phyloP scores from a whole-genome alignment of 2,113 vertebrate genomes.

The Polypterus senegalus region DNA sequence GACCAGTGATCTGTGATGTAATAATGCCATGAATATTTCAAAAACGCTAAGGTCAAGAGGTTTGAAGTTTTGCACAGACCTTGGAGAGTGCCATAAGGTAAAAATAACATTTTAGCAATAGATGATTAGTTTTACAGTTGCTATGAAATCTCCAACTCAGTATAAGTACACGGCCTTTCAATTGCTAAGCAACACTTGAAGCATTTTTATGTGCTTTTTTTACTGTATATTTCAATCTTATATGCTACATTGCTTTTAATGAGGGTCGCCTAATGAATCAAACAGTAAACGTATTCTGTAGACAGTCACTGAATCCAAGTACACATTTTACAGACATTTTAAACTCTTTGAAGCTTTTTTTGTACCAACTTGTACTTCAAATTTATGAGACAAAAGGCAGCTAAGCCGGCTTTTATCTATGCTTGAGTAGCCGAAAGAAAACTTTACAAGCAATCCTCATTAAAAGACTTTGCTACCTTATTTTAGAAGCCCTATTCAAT shows the following conservation, averaged over 20 bases:
- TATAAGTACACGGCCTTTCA: conserved; percentile 19
- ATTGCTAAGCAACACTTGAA: conserved; percentile 35
- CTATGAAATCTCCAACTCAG: too few species aligned
- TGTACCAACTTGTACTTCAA: not conserved
- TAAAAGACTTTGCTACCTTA: too few species aligned
- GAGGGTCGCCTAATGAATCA: conserved; percentile 30
- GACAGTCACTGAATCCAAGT: conserved; percentile 3
- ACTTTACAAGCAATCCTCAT: too few species aligned
- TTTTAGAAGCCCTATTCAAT: too few species aligned
- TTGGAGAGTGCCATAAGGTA: too few species aligned
- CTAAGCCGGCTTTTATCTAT: not conserved
- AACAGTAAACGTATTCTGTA: conserved; percentile 14
- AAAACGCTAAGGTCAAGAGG: too few species aligned
- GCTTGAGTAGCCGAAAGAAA: too few species aligned
- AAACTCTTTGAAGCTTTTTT: not conserved
- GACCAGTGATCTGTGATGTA: too few species aligned
- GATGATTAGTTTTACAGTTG: too few species aligned
- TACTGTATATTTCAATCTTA: conserved; percentile 20
- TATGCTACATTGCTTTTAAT: conserved; percentile 18
- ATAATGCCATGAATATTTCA: too few species aligned
- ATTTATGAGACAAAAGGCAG: not conserved
- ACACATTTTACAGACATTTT: conserved; percentile 1
- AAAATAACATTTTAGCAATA: too few species aligned
- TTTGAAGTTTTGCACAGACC: too few species aligned
- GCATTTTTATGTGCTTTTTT: conserved; percentile 29